phyloP scores from a whole-genome alignment of 2,113 vertebrate genomes.

The Pedetes capensis region DNA sequence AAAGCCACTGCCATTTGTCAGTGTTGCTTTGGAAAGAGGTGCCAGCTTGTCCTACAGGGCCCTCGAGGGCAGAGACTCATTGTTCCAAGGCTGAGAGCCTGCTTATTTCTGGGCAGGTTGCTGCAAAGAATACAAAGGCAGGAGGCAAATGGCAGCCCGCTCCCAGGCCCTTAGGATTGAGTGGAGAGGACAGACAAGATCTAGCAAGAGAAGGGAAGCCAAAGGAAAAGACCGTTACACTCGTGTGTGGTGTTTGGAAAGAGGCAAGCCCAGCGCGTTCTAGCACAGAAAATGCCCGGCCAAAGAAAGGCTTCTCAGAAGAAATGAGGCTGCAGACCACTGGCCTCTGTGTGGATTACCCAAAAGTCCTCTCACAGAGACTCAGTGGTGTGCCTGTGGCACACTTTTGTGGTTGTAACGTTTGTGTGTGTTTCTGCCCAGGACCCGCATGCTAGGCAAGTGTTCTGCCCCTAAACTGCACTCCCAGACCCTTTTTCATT shows the following conservation, averaged over 20 bases:
- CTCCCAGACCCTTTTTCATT: too few species aligned
- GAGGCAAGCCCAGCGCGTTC: not conserved
- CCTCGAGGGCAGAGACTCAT: not conserved
- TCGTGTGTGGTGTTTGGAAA: not conserved
- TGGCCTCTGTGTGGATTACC: not conserved
- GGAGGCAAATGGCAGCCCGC: not conserved
- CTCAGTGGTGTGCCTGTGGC: too few species aligned
- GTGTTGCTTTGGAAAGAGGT: constrained; percentile 6
- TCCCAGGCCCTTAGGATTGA: not conserved
- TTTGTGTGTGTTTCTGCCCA: too few species aligned
- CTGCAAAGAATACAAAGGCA: not conserved
- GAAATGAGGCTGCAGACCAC: not conserved
- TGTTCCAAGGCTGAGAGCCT: constrained; percentile 17
- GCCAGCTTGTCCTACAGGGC: not conserved
- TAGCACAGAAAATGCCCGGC: not conserved
- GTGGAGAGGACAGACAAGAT: not conserved
- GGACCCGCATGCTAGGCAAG: too few species aligned
- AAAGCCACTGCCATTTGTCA: constrained; percentile 58
- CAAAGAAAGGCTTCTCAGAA: not conserved
- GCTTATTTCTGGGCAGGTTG: not conserved
- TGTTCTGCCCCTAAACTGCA: too few species aligned
- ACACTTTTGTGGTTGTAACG: not conserved
- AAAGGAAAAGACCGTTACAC: not conserved
- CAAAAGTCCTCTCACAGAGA: not conserved
- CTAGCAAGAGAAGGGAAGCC: not conserved